Evolutionary conservation across 2,113 vertebrate genomes (phyloP).

Genomic region (Taurulus bubalis): DNA sequence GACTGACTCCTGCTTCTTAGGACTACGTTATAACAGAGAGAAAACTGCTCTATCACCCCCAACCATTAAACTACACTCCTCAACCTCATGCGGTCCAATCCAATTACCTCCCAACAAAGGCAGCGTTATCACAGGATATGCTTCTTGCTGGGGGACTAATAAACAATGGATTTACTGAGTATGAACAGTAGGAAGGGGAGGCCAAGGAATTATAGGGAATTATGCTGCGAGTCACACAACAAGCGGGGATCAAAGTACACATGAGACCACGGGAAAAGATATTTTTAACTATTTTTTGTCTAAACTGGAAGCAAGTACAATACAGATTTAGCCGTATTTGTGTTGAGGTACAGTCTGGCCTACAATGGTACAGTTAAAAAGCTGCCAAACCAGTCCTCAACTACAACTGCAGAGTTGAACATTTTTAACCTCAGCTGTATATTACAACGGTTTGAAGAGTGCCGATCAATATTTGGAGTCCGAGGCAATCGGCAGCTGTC

Average conservation of each 20-base stretch:
- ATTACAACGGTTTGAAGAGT: neutral
- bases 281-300: constrained; percentile 4
- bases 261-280: neutral
- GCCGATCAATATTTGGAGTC: constrained; percentile 55
- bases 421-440: constrained; percentile 21
- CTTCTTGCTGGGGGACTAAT: constrained; percentile 49
- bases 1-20: constrained; percentile 32
- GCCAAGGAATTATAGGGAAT: constrained; percentile 39
- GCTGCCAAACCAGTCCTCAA: neutral
- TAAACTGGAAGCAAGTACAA: neutral
- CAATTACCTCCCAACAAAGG: constrained; percentile 71
- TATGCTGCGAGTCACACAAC: constrained; percentile 49
- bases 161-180: constrained; percentile 55
- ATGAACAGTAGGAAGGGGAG: constrained; percentile 25
- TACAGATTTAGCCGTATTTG: neutral
- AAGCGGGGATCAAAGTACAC: constrained; percentile 16
- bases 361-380: neutral
- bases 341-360: neutral
- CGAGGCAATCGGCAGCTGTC: constrained; percentile 9
- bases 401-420: neutral
- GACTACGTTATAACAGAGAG: constrained; percentile 1
- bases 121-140: constrained; percentile 59
- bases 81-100: constrained; percentile 53
- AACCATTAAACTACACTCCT: constrained; percentile 20
- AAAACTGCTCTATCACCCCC: constrained; percentile 35